Conservation (phyloP, 2,113 vertebrate genomes). For the Hystrix brachyura region DNA sequence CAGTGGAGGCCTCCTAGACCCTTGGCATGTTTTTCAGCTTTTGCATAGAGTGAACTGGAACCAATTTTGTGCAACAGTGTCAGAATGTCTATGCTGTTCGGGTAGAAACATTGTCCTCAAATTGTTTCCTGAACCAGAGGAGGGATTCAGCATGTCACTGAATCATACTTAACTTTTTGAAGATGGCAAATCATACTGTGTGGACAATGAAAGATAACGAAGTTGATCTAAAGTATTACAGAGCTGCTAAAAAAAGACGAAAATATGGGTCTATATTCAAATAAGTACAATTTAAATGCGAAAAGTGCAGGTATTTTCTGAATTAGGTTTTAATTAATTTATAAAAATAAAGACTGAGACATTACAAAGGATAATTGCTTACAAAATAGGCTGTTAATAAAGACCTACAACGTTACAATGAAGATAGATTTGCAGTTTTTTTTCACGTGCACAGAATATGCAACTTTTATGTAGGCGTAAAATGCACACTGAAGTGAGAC, state of each 20-base stretch:
- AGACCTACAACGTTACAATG: not conserved
- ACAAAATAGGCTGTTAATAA: not conserved
- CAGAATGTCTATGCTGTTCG: not conserved
- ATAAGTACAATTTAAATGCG: not conserved
- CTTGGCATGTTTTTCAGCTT: not conserved
- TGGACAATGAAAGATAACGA: not conserved
- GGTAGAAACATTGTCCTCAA: not conserved
- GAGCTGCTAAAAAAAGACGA: slow-evolving; percentile 7
- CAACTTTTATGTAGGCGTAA: not conserved
- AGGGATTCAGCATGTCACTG: not conserved
- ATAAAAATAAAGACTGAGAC: not conserved
- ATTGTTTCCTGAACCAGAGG: not conserved
- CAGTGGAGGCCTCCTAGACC: not conserved
- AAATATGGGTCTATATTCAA: not conserved
- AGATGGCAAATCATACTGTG: not conserved
- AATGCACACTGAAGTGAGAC: not conserved
- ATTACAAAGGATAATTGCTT: not conserved
- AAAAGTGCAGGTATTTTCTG: slow-evolving; percentile 18
- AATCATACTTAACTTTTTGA: slow-evolving; percentile 22
- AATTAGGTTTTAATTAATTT: not conserved
- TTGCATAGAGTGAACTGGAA: not conserved
- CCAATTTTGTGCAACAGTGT: not conserved
- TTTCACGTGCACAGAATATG: not conserved
- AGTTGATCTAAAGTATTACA: slow-evolving; percentile 19
- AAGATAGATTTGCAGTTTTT: not conserved